Conservation (phyloP, 2,888 invertebrate genomes). For the Cepaea hortensis region DNA sequence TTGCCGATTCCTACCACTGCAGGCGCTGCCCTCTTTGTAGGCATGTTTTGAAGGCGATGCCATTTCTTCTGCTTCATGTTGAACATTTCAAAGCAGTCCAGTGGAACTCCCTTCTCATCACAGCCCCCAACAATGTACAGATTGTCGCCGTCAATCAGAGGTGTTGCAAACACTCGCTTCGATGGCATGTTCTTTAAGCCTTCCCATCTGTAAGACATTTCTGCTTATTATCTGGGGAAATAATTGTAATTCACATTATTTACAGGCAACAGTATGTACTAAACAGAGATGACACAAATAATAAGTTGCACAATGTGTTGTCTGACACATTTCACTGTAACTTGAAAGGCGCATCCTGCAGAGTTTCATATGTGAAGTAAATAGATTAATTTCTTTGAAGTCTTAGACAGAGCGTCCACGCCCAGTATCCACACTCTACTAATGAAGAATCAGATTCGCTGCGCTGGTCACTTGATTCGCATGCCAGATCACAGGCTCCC, state of each 20-base stretch:
- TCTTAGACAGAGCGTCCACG: no score
- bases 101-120: constrained; percentile 71
- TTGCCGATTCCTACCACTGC: constrained; percentile 64
- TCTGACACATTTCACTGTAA: no score
- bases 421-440: no score
- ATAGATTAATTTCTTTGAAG: no score
- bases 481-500: no score
- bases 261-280: neutral
- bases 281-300: no score
- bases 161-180: constrained; percentile 71
- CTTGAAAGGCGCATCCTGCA: no score
- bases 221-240: constrained; percentile 15
- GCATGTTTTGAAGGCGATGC: constrained; percentile 67
- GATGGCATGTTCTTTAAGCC: constrained; percentile 69
- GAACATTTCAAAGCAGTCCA: constrained; percentile 70
- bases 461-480: no score
- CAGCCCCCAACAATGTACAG: constrained; percentile 74
- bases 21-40: constrained; percentile 72
- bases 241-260: neutral
- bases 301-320: no score
- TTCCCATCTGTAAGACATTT: constrained; percentile 58
- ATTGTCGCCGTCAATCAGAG: constrained; percentile 63
- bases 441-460: no score
- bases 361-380: no score
- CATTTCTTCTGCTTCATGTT: constrained; percentile 61